Evolutionary conservation across 1,140 invertebrate species (phyloP), one percentile per base, ranked within the genome.

Genomic region (Polypedilum vanderplanki): DNA sequence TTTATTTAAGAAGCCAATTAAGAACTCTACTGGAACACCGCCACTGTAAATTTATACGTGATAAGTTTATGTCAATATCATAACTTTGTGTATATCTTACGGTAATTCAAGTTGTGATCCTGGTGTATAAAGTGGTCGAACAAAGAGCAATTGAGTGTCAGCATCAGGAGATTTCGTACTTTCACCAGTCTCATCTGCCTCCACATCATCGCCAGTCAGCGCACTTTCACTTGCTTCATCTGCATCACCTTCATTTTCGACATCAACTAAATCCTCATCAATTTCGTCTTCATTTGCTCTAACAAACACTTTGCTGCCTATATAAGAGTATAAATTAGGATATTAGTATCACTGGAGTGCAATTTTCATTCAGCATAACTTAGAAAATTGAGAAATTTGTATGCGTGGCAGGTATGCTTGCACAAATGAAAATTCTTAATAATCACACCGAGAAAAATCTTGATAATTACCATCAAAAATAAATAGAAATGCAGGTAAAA

Each of bases 1-100:
- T 82, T 95, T 96, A 84, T 99, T 99, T 15, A 89, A 90, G 82
- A 99, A 98, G 57, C 97, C 97, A 78, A 99, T 94, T 1, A 99
- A 85, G 80, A 99, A 95, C 83, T 98, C 95, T 1, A 98, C 95
- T 73, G 95, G 87, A 79, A 90, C 88, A 74, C 97, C 97, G 82
- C 93, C 96, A 81, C 46, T 57, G n/a, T n/a, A 57, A 98, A 33
- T 84, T 83, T 98, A 95, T 96, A 82, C 73, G 86, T 86, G 79
- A 78, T 76, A 75, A 77, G 75, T 75, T 80, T 65, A 79, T 65
- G 70, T 20, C 64, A 77, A 65, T 76, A 33, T 3, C 24, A 75
- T 75, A 57, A 57, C 46, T 3, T 33, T 57, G 46, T 57, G 46
- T 57, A 57, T n/a, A 15, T 12, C 46, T 57, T 15, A 57, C 46